phyloP scores from a whole-genome alignment of 23 tunicate species.

The Ciona savignyi region DNA sequence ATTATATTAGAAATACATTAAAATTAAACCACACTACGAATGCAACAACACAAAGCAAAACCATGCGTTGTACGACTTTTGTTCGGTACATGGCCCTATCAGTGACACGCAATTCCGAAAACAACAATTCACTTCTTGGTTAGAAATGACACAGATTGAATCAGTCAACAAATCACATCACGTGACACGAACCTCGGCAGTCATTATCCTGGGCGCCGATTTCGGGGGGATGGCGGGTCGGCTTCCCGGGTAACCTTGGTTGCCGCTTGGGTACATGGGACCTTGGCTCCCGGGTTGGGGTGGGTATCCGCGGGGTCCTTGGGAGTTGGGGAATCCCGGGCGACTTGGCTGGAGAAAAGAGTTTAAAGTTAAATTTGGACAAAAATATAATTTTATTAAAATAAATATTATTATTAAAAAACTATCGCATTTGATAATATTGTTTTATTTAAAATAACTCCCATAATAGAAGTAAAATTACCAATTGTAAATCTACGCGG shows the following conservation, averaged over 20 bases:
- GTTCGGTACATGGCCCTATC: too few relatives aligned
- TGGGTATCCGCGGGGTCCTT: conserved; percentile 4
- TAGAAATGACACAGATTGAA: too few relatives aligned
- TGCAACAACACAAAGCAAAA: too few relatives aligned
- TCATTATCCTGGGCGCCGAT: conserved; percentile 40
- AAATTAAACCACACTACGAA: too few relatives aligned
- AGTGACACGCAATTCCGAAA: too few relatives aligned
- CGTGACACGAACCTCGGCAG: conserved; percentile 52
- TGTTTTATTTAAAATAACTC: not conserved
- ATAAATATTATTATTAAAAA: too few relatives aligned
- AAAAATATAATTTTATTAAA: too few relatives aligned
- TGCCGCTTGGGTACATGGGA: conserved; percentile 19
- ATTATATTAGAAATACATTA: too few relatives aligned
- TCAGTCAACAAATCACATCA: too few relatives aligned
- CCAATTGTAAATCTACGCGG: conserved; percentile 9
- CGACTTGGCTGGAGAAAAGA: conserved; percentile 58
- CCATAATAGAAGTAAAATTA: too few relatives aligned
- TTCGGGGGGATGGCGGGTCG: conserved; percentile 70
- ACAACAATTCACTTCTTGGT: too few relatives aligned
- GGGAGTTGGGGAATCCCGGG: conserved; percentile 39
- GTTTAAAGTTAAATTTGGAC: not conserved
- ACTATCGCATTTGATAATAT: not conserved
- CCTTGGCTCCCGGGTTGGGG: conserved; percentile 26
- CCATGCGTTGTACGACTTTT: too few relatives aligned
- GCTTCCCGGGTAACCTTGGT: conserved; percentile 13